phyloP scores from a whole-genome alignment of 2,113 vertebrate genomes.

The Notarius lentiginosus region DNA sequence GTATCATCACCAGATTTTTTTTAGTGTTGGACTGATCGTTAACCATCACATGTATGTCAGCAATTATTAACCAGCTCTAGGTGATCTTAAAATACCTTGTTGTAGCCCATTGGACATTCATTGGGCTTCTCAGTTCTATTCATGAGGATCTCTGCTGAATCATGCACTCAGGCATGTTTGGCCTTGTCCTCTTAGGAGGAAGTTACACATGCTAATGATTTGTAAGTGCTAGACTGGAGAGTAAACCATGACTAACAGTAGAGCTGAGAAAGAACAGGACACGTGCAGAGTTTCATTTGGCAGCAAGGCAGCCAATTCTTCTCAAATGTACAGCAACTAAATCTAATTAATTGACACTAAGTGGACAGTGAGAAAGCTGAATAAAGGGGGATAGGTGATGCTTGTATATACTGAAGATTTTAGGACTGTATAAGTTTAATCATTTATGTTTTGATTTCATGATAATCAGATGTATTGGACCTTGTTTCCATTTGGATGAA shows the following conservation, averaged over 20 bases:
- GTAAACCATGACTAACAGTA: slow-evolving; percentile 59
- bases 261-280: slow-evolving; percentile 48
- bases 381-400: slow-evolving; percentile 17
- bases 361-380: slow-evolving; percentile 42
- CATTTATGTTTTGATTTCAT: not conserved
- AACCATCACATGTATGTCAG: not conserved
- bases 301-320: slow-evolving; percentile 47
- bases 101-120: slow-evolving; percentile 35
- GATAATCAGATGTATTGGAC: no score
- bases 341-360: slow-evolving; percentile 50
- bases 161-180: slow-evolving; percentile 51
- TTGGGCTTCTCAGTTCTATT: slow-evolving; percentile 43
- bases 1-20: not conserved
- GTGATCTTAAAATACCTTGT: not conserved
- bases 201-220: slow-evolving; percentile 56
- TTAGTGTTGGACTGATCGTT: not conserved
- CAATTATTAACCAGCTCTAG: not conserved
- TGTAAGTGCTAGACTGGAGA: slow-evolving; percentile 55
- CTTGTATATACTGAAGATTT: slow-evolving; percentile 36
- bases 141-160: slow-evolving; percentile 44
- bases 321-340: slow-evolving; percentile 50
- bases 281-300: slow-evolving; percentile 51
- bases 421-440: slow-evolving; percentile 3
- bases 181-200: slow-evolving; percentile 53
- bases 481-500: not conserved